Evolutionary conservation across 2,113 vertebrate genomes (phyloP).

Genomic region (Pungitius pungitius): DNA sequence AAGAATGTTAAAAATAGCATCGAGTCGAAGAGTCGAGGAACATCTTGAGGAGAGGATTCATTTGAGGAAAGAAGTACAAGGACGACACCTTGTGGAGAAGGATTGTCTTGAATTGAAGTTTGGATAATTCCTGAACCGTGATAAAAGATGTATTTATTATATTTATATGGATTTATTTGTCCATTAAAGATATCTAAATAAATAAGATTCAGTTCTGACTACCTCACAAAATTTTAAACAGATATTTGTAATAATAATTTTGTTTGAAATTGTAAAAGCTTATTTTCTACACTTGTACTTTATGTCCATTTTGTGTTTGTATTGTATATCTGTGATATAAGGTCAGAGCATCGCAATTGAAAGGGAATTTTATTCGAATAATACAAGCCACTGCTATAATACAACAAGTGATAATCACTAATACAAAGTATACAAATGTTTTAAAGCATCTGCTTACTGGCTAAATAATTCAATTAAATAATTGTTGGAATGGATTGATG

Average conservation of each 20-base stretch:
- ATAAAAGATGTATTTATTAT: background rate
- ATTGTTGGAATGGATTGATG: no score
- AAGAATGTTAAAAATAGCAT: background rate
- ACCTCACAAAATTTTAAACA: background rate
- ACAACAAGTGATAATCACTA: background rate
- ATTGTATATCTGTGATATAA: no score
- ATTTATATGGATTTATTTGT: background rate
- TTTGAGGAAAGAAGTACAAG: background rate
- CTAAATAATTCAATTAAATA: no score
- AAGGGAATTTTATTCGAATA: background rate
- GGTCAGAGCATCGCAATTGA: background rate
- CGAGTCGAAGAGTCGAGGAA: background rate
- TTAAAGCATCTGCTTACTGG: background rate
- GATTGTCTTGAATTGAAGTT: no score
- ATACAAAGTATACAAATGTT: background rate
- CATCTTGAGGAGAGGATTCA: background rate
- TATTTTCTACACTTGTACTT: background rate
- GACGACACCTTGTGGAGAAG: conserved; percentile 54
- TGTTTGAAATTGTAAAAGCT: no score
- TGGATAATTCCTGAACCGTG: background rate
- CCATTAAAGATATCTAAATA: background rate
- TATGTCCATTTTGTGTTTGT: no score
- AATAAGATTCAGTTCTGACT: background rate
- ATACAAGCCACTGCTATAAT: background rate
- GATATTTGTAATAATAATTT: background rate